Evolutionary conservation across 2,888 invertebrate species (phyloP).

Genomic region (Apotomis betuletana): DNA sequence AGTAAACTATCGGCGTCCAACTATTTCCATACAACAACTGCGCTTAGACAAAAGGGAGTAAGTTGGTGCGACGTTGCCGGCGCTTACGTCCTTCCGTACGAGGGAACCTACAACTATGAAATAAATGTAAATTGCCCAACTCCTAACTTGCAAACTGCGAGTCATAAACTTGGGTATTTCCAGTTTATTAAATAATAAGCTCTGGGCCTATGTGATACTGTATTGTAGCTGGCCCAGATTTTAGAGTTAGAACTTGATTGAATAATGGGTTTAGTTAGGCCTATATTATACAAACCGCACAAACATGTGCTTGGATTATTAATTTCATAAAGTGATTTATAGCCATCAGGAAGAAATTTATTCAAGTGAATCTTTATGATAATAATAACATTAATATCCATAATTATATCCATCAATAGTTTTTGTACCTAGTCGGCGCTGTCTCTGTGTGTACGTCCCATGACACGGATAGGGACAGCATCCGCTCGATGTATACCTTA

Average conservation of each 20-base stretch:
- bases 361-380: too few relatives aligned
- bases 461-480: too few relatives aligned
- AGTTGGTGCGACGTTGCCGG: background rate
- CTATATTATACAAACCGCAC: too few relatives aligned
- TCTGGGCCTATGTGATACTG: conserved; percentile 41
- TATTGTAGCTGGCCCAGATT: conserved; percentile 9
- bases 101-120: conserved; percentile 47
- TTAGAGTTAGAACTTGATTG: conserved; percentile 3
- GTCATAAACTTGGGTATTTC: conserved; percentile 60
- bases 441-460: too few relatives aligned
- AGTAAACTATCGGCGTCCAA: conserved; percentile 16
- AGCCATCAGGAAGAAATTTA: too few relatives aligned
- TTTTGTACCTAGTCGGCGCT: too few relatives aligned
- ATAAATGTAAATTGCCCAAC: conserved; percentile 58
- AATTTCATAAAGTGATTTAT: too few relatives aligned
- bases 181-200: conserved; percentile 65
- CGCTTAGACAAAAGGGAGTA: background rate
- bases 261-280: background rate
- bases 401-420: too few relatives aligned
- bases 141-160: conserved; percentile 57
- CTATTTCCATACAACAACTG: conserved; percentile 37
- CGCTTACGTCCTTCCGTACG: background rate
- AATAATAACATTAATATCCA: too few relatives aligned
- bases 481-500: too few relatives aligned
- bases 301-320: too few relatives aligned